Evolutionary conservation across 2,797 vertebrate species (phyloP), one percentile per base, ranked within the genome.

Genomic region (Glyptemys insculpta): DNA sequence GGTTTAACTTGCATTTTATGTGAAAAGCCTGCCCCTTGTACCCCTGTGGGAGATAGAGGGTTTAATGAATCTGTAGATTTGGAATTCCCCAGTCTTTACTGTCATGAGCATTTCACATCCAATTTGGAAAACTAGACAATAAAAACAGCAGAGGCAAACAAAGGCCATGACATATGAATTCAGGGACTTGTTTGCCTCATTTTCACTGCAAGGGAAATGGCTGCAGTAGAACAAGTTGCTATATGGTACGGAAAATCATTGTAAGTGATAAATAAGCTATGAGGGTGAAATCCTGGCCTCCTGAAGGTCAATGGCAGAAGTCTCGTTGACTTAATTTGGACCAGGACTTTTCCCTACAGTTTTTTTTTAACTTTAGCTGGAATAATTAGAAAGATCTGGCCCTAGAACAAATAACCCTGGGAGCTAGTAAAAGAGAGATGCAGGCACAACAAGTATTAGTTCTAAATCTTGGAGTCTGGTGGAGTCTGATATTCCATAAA

Each of bases 51-150:
- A 93, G 31, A 89, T 6, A 12, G 41, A 76, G 0, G 85, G 29
- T 87, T 95, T 93, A 95, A 88, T 87, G 50, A 85, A 82, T 92
- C 84, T 80, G n/a, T 90, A 86, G 52, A 91, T 90, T 10, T 78
- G 76, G 49, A 90, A 92, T 82, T 89, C 68, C 84, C 47, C 0
- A 0, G 9, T 88, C 79, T 90, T 91, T 29, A 12, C 6, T 88
- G n/a, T 81, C 62, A 62, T 5, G 19, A 56, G 8, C 79, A 79
- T 79, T 93, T 94, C 72, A 56, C 19, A 8, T 90, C 62, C 90
- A 62, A 81, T 91, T 83, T 83, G 27, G 44, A 92, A 49, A 82
- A 81, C 19, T 4, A 5, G 0, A 5, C 29, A 49, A 29, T 31
- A 81, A 92, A 87, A n/a, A 96, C 91, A 68, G 50, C 12, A 81